These are phyloP conservation scores for Porites rus DNA, from an alignment of 92 coral and sea anemone genomes.

Conservation along the genomic window DNA sequence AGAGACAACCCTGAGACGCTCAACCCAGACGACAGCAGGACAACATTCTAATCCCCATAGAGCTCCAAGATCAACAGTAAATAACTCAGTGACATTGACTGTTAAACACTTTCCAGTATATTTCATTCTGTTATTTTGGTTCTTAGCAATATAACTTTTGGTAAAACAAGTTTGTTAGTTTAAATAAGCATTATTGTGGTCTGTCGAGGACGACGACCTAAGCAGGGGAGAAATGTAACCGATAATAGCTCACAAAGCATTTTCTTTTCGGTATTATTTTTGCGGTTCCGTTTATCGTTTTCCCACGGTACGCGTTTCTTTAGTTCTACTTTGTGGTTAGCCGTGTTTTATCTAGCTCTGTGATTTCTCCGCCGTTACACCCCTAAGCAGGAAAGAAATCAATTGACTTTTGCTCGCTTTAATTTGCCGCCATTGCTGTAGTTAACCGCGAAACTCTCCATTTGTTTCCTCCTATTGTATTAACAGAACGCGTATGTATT, in stretches of 20 bases:
- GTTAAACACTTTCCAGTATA: neutral
- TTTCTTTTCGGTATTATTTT: neutral
- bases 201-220: conserved; percentile 9
- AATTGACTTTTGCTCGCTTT: too few relatives aligned
- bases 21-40: conserved; percentile 22
- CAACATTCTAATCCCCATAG: conserved; percentile 17
- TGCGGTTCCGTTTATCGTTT: neutral
- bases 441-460: too few relatives aligned
- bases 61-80: neutral
- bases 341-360: too few relatives aligned
- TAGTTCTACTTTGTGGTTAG: too few relatives aligned
- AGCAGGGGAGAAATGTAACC: conserved; percentile 21
- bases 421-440: too few relatives aligned
- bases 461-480: too few relatives aligned
- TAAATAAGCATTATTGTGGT: neutral
- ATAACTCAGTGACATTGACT: neutral
- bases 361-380: too few relatives aligned
- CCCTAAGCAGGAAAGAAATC: too few relatives aligned
- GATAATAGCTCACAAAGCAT: neutral
- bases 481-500: too few relatives aligned
- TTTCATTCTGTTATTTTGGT: conserved; percentile 11
- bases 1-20: neutral
- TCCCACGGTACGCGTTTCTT: too few relatives aligned
- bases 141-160: conserved; percentile 12
- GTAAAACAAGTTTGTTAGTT: neutral